Evolutionary conservation across 2,888 invertebrate genomes (phyloP), one percentile per base, ranked within the genome.

Genomic region (Pyralis farinalis): DNA sequence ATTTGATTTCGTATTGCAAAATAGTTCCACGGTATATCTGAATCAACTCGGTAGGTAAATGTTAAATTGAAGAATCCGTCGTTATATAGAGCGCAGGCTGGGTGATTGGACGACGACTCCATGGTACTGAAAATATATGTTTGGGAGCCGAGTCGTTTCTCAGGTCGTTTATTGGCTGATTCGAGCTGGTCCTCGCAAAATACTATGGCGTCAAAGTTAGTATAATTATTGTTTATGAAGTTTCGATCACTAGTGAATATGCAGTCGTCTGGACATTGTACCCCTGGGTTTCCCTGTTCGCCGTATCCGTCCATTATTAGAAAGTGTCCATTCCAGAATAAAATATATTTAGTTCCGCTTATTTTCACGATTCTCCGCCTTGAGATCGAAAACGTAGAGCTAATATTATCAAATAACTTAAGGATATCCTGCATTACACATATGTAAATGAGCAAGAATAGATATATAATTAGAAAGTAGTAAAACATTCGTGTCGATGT

Each of bases 31-130:
- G 55, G 41, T n/a, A 79, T 34, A 47, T 80, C 73, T 0, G 80
- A 81, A 43, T 79, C 72, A 0, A 82, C 51, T 38, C 71, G 63
- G 43, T 72, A 72, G 0, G 80, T 81, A 39, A 74, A 68, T 3
- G 80, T 81, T 72, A 69, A 75, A 51, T 81, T 78, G 57, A 71
- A 81, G 52, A 67, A 81, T 29, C 64, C 47, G 27, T 78, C 79
- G 35, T 60, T 59, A 27, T 49, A 46, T n/a, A 63, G n/a, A 34
- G 73, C 68, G 49, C 82, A 79, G 9, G 68, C 71, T 5, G 75
- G 71, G 6, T 35, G 31, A 27, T 55, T 51, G 34, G 55, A 47
- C 2, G 71, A 46, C 0, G 77, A 73, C 46, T 73, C 71, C n/a
- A 62, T 35, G 1, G 74, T 53, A 20, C 53, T 49, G 40, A 74